Base-by-base conservation (phyloP, 2,888 invertebrate species). In the Tetranychus truncatus region DNA sequence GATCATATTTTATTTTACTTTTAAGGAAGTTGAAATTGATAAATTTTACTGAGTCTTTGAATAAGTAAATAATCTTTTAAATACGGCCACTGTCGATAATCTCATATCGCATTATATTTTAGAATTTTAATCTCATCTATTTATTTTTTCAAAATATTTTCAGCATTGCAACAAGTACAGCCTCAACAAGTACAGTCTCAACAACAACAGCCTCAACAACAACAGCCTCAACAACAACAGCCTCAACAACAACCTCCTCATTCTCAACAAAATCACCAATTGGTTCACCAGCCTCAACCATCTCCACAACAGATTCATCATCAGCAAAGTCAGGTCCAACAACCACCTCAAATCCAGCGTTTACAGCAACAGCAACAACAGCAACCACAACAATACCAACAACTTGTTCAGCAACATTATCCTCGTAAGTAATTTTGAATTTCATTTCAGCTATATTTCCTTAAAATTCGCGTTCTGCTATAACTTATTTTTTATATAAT, bases 181-280 rank as follows among this genome's bases (percentile, higher is more conserved):
- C 73, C 69, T 46, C n/a, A n/a, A n/a, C n/a, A n/a, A n/a, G n/a
- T n/a, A n/a, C n/a, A n/a, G n/a, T n/a, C n/a, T n/a, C 72, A 75
- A 45, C 75, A 72, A 21, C 75, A 71, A 21, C 72, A 65, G 20
- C 9, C 73, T 24, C 75, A 76, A 20, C 76, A 76, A 18, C 71
- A 74, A 66, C n/a, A 44, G 44, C 76, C 76, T 46, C 45, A 66
- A 55, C 44, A 20, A 45, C 45, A 66, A 7, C 44, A 20, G 69
- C 71, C 55, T 11, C 75, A 76, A 75, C 74, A 75, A 45, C 15
- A n/a, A 5, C 66, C 24, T 15, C 71, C 5, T 5, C 15, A n/a
- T 3, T 74, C 55, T 44, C 76, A 76, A 67, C 45, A 45, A 44
- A 65, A 69, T 6, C 24, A 21, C 11, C 34, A 20, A 45, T 45